Conservation (phyloP, 2,888 invertebrate species). For the Smittia aterrima region DNA sequence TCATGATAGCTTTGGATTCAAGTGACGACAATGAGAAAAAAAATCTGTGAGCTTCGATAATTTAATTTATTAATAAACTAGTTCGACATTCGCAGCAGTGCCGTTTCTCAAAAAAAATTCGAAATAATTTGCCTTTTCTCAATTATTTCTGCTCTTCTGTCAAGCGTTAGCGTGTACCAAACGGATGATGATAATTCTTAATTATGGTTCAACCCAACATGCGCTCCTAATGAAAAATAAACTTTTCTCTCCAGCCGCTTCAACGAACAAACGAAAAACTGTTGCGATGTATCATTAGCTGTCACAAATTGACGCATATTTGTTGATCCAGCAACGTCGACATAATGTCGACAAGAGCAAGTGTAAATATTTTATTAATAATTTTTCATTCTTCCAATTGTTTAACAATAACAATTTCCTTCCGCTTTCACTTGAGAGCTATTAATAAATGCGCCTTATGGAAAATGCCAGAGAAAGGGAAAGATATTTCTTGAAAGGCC, state of each 20-base stretch:
- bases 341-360: not conserved
- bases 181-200: no score
- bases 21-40: no score
- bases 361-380: constrained; percentile 41
- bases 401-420: constrained; percentile 39
- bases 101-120: no score
- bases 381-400: constrained; percentile 27
- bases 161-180: no score
- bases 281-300: constrained; percentile 40
- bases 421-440: constrained; percentile 24
- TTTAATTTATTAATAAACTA: no score
- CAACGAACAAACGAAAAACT: constrained; percentile 20
- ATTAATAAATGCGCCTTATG: constrained; percentile 40
- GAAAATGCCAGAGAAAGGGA: not conserved
- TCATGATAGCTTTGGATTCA: no score
- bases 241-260: not conserved
- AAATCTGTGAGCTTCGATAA: no score
- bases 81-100: no score
- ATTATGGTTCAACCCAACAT: not conserved
- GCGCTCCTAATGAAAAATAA: not conserved
- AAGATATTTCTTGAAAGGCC: constrained; percentile 10
- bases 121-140: no score
- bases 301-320: constrained; percentile 18
- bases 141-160: no score
- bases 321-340: not conserved